Percentiles rank a stretch among this genome's conserved stretches.
Evolutionary conservation across 2,113 vertebrate genomes (phyloP).

Genomic region (Xyliphius kryptos): DNA sequence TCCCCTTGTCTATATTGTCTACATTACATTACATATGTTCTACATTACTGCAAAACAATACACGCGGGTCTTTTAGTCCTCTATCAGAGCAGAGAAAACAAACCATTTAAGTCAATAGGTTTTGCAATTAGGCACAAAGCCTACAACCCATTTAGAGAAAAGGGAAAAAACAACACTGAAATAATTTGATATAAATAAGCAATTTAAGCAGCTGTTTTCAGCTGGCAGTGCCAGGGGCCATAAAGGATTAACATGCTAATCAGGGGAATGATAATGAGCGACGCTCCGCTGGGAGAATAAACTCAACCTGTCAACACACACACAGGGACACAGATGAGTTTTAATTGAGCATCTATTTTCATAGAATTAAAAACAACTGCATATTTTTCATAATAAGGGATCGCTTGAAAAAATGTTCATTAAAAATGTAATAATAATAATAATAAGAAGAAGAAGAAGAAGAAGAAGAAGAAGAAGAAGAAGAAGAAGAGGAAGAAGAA

Average conservation of each 20-base stretch:
- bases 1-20: constrained; percentile 45
- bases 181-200: constrained; percentile 68
- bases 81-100: constrained; percentile 30
- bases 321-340: constrained; percentile 21
- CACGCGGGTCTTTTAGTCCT: constrained; percentile 26
- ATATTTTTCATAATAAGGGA: too few species aligned
- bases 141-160: constrained; percentile 32
- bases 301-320: constrained; percentile 61
- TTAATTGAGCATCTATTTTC: constrained; percentile 15
- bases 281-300: constrained; percentile 63
- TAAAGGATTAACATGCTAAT: constrained; percentile 74
- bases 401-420: too few species aligned
- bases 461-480: too few species aligned
- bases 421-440: too few species aligned
- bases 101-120: constrained; percentile 43
- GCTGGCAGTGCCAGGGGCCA: constrained; percentile 61
- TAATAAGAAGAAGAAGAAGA: too few species aligned
- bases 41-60: constrained; percentile 30
- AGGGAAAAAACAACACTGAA: constrained; percentile 54
- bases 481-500: too few species aligned
- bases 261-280: constrained; percentile 69
- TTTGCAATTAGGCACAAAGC: constrained; percentile 63
- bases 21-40: too few species aligned
- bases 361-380: too few species aligned
- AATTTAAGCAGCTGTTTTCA: constrained; percentile 64